Conservation (phyloP, 2,113 vertebrate genomes). For the Lepidothrix coronata region DNA sequence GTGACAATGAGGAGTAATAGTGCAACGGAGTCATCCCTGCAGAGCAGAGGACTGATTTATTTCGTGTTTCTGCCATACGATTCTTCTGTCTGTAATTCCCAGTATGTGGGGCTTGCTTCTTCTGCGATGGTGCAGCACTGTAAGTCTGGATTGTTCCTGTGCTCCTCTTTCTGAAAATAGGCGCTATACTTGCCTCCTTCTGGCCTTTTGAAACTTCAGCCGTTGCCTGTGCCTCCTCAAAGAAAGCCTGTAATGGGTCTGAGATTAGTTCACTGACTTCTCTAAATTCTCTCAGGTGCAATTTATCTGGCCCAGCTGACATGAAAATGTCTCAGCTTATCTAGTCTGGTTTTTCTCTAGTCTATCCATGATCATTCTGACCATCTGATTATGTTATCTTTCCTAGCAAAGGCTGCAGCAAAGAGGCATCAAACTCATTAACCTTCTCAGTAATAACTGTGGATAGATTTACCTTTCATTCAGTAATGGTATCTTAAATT, state of each 20-base stretch:
- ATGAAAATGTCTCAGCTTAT: neutral
- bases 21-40: neutral
- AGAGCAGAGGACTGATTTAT: neutral
- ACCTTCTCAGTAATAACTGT: neutral
- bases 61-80: neutral
- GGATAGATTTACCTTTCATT: neutral
- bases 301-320: slow-evolving; percentile 34
- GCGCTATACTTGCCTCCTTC: neutral
- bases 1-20: neutral
- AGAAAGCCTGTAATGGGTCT: neutral
- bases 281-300: slow-evolving; percentile 46
- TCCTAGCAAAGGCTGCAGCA: neutral
- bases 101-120: neutral
- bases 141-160: neutral
- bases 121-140: neutral
- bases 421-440: neutral
- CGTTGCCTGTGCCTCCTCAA: neutral
- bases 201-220: neutral
- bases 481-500: neutral
- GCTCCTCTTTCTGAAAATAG: neutral
- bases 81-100: neutral
- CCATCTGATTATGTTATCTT: neutral
- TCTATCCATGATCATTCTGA: neutral
- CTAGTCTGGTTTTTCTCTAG: slow-evolving; percentile 34
- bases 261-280: slow-evolving; percentile 11